A percentile compares a stretch with the other conserved stretches of the same genome.
phyloP scores from a whole-genome alignment of 2,888 invertebrate genomes.

The Physocephala rufipes region DNA sequence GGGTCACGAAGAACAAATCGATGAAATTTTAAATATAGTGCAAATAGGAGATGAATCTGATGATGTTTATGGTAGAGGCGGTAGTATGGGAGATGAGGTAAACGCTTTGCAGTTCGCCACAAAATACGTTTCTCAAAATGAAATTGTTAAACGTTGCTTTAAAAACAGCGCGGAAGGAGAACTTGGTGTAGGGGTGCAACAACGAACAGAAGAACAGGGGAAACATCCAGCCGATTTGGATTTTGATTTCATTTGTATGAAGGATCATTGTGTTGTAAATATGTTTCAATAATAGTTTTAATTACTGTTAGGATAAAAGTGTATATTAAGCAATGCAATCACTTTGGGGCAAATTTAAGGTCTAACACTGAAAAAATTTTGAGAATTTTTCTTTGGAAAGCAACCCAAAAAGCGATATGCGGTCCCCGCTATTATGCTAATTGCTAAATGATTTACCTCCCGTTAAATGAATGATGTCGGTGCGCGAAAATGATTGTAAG shows the following conservation, averaged over 20 bases:
- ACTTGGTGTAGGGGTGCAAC: constrained; percentile 23
- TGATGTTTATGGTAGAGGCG: constrained; percentile 36
- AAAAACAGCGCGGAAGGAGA: constrained; percentile 7
- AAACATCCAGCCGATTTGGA: constrained; percentile 37
- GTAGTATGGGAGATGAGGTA: constrained; percentile 14
- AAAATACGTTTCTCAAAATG: not conserved
- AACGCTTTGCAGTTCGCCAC: constrained; percentile 17
- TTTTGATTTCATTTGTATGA: constrained; percentile 45
- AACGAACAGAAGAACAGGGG: constrained; percentile 45
- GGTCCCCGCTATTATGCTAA: no score
- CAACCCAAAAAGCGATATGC: no score
- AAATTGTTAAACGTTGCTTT: constrained; percentile 9
- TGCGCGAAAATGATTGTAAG: no score
- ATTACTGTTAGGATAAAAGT: not conserved
- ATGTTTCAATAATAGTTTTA: constrained; percentile 47
- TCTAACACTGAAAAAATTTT: no score
- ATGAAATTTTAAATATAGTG: constrained; percentile 54
- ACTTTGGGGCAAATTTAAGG: no score
- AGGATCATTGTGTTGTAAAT: constrained; percentile 49
- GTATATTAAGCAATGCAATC: no score
- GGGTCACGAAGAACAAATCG: constrained; percentile 36
- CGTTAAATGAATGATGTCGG: no score
- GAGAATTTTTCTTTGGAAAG: no score
- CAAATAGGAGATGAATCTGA: constrained; percentile 53
- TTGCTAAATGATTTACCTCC: no score